Conservation (phyloP, 2,797 vertebrate species). For the Myripristis jacobus region DNA sequence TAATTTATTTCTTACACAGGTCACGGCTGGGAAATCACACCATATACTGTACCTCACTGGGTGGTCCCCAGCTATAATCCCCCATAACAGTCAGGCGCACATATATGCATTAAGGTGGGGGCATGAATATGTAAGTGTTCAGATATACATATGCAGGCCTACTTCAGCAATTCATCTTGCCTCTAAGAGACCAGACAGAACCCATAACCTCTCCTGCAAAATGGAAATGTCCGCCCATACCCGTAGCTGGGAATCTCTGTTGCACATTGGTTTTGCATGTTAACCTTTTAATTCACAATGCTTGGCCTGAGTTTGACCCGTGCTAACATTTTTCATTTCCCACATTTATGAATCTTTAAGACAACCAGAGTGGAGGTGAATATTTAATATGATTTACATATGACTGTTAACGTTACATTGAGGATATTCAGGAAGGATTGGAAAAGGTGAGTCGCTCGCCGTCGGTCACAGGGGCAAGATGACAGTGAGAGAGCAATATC, state of each 20-base stretch:
- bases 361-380: conserved; percentile 41
- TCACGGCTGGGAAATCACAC: conserved; percentile 58
- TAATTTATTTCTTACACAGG: conserved; percentile 74
- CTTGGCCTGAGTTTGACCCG: conserved; percentile 53
- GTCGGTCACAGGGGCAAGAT: background rate
- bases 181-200: conserved; percentile 4
- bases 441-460: background rate
- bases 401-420: conserved; percentile 16
- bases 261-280: conserved; percentile 38
- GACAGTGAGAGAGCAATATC: conserved; percentile 25
- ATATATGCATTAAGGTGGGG: conserved; percentile 19
- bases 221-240: conserved; percentile 49
- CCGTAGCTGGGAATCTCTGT: conserved; percentile 50
- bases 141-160: background rate
- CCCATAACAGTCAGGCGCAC: conserved; percentile 39
- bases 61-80: conserved; percentile 53
- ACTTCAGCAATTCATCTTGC: conserved; percentile 8
- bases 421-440: conserved; percentile 4
- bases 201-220: conserved; percentile 45
- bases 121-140: conserved; percentile 22
- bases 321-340: conserved; percentile 44
- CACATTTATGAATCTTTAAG: conserved; percentile 50
- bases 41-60: conserved; percentile 56
- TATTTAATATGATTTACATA: conserved; percentile 52
- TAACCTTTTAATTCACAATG: conserved; percentile 67